Evolutionary conservation across 2,888 invertebrate genomes (phyloP).

Genomic region (Scaptomyza reducta): DNA sequence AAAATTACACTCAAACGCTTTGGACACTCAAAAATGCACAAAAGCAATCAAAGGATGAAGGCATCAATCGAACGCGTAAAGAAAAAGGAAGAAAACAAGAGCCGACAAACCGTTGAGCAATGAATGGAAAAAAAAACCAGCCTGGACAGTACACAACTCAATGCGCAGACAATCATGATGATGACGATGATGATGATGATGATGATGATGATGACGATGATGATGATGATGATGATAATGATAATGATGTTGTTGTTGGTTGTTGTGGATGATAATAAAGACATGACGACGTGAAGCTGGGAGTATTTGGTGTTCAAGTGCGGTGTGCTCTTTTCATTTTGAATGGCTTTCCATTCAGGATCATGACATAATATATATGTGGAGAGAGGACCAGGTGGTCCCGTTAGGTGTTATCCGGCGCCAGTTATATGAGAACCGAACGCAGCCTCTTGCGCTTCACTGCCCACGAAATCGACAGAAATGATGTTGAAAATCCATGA

Average conservation of each 20-base stretch:
- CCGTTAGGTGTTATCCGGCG: constrained; percentile 39
- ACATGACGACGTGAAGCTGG: constrained; percentile 4
- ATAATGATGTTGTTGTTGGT: constrained; percentile 7
- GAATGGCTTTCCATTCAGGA: constrained; percentile 47
- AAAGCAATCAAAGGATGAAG: constrained; percentile 47
- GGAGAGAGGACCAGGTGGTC: constrained; percentile 25
- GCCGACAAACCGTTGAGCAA: neutral
- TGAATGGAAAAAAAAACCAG: neutral
- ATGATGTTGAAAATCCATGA: constrained; percentile 69
- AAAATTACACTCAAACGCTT: constrained; percentile 56
- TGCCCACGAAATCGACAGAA: constrained; percentile 75
- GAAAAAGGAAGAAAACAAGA: constrained; percentile 30
- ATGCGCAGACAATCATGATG: constrained; percentile 2
- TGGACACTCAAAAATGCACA: constrained; percentile 55
- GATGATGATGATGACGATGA: too few relatives aligned
- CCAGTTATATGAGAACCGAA: constrained; percentile 16
- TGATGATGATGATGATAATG: neutral
- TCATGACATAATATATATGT: constrained; percentile 76
- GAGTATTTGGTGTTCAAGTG: constrained; percentile 18
- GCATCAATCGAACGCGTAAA: constrained; percentile 8
- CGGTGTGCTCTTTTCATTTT: constrained; percentile 19
- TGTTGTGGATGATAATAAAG: constrained; percentile 30
- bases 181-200: constrained; percentile 9
- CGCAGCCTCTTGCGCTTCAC: constrained; percentile 61
- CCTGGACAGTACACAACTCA: constrained; percentile 7